Base-by-base conservation (phyloP, 2,113 vertebrate genomes). In the Drymodes brunneopygia region DNA sequence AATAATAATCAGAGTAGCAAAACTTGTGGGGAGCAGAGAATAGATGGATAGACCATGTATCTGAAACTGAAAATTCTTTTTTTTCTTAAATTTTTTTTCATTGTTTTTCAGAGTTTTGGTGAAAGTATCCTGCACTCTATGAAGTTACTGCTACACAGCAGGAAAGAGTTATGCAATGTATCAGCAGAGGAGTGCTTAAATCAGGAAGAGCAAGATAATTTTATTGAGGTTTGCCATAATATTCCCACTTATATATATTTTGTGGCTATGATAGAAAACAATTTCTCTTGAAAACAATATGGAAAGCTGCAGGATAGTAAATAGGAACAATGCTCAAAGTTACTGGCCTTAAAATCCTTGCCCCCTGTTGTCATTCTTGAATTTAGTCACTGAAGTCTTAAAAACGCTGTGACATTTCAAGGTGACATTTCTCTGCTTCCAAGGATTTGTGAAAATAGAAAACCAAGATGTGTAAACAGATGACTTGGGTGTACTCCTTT, bases 81-180 rank as follows among this genome's bases (percentile, higher is more conserved):
- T 29, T 44, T 45, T 78, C 94, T 36, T 51, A 27, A n/a, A 3
- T 3, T 66, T 79, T 38, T 86, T 61, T 82, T 60, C 23, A 44
- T 95, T 92, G 48, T 84, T 86, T 97, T 96, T 81, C 94, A 99
- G 99, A 98, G 92, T 90, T 98, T 99, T 94, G 98, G 97, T 96
- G 99, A 99, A 90, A 96, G 96, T 62, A 96, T 99, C n/a, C 85
- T 98, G 38, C 98, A 97, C 72, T 98, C 98, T 90, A 92, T 99
- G 90, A 99, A 98, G 97, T 98, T 97, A 58, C 97, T 99, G 86
- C 96, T 99, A 28, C 99, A 98, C 92, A 99, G 98, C 96, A 98
- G 98, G 73, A 99, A 98, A 94, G 98, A 98, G 24, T 98, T 99
- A 12, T 99, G 99, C 97, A 97, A 14, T 42, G 28, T 99, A 25